Conservation (phyloP, 2,113 vertebrate genomes). For the Beaufortia kweichowensis region DNA sequence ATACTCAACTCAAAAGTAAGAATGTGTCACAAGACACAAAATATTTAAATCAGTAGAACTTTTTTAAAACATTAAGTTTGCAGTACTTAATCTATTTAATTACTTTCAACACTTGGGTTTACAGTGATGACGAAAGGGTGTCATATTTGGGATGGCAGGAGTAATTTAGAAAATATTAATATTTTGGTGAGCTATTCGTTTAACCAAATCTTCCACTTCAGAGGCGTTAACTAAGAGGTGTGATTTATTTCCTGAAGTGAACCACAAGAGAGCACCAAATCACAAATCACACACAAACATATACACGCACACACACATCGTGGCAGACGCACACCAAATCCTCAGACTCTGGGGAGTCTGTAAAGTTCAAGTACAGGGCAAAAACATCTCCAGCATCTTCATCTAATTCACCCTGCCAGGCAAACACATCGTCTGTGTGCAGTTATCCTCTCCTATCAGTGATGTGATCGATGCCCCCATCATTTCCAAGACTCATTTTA, state of each 20-base stretch:
- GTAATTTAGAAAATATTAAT: too few relatives aligned
- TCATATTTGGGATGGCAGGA: too few relatives aligned
- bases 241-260: not conserved
- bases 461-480: not conserved
- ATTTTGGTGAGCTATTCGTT: too few relatives aligned
- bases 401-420: not conserved
- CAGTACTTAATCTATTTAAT: too few relatives aligned
- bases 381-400: not conserved
- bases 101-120: too few relatives aligned
- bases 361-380: not conserved
- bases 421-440: not conserved
- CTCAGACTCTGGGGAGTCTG: not conserved
- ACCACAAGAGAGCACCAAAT: not conserved
- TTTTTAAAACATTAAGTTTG: too few relatives aligned
- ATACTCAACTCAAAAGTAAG: too few relatives aligned
- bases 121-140: too few relatives aligned
- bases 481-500: conserved; percentile 23
- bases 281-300: not conserved
- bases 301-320: not conserved
- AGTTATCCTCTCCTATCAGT: not conserved
- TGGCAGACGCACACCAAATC: conserved; percentile 10
- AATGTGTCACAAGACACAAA: too few relatives aligned
- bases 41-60: too few relatives aligned
- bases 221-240: not conserved
- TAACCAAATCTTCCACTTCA: not conserved